phyloP scores from a whole-genome alignment of 2,113 vertebrate genomes.

The Rostratula benghalensis region DNA sequence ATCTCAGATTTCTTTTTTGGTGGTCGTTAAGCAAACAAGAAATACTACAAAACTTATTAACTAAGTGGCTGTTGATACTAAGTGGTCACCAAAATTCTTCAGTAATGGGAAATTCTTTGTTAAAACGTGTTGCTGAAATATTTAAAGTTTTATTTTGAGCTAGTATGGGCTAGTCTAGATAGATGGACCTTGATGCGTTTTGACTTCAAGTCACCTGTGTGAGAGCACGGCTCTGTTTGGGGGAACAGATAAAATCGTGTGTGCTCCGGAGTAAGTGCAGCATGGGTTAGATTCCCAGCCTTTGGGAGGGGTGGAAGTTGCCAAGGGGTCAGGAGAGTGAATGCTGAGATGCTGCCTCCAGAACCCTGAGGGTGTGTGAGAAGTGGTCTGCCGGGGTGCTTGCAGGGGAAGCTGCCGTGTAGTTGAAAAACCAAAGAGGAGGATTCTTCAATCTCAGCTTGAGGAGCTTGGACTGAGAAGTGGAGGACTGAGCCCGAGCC shows the following conservation, averaged over 20 bases:
- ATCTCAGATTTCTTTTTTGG: background rate
- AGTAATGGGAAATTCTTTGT: background rate
- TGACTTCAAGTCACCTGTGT: background rate
- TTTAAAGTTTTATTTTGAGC: background rate
- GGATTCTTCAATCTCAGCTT: background rate
- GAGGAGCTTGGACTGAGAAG: background rate
- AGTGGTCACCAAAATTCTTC: background rate
- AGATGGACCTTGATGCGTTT: background rate
- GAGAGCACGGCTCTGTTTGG: accelerated
- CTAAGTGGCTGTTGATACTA: background rate
- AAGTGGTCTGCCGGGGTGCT: background rate
- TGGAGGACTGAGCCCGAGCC: background rate
- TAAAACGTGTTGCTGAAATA: background rate
- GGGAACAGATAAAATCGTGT: background rate
- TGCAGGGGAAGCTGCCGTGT: background rate
- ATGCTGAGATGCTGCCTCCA: accelerated
- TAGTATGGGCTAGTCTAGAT: background rate
- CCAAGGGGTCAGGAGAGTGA: background rate
- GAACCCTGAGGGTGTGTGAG: accelerated
- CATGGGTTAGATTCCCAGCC: background rate
- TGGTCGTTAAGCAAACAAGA: background rate
- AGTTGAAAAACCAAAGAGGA: background rate
- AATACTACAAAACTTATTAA: background rate
- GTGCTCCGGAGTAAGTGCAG: background rate
- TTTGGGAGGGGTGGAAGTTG: background rate